Evolutionary conservation across 1,140 invertebrate species (phyloP), one percentile per base, ranked within the genome.

Genomic region (Drosophila sp.): DNA sequence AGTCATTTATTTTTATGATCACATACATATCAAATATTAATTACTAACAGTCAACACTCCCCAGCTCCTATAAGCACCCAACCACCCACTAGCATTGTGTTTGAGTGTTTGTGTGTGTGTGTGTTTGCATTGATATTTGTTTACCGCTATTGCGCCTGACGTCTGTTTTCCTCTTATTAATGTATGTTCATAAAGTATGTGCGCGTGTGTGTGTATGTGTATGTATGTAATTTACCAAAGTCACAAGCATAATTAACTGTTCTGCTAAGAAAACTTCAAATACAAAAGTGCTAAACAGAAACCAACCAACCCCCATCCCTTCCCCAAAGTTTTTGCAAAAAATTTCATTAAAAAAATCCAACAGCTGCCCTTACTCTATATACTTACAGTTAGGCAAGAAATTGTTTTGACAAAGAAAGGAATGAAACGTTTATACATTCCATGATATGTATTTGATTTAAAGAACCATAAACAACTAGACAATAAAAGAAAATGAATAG

Each of bases 231-330:
- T 45, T 67, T 53, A 59, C n/a, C 46, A 40, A 51, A 65, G 62
- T 57, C 53, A 53, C 70, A 83, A 77, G 66, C 73, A 70, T 77
- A 84, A 84, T 86, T 76, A 84, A 80, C 80, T 80, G 69, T 69
- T 16, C 29, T 38, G 32, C 51, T 16, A 32, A 4, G 27, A 32
- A 14, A 34, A 51, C 25, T 48, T 48, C 34, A 36, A 46, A 18
- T 48, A 27, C 25, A 48, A 29, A 48, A 48, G 46, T 48, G 46
- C 46, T 25, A 11, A 27, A 29, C 27, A 29, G 27, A 2, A 4
- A 6, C 27, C 21, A 27, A n/a, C n/a, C n/a, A n/a, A n/a, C 46
- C n/a, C 25, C 25, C 14, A 34, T 13, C 11, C n/a, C 36, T 3
- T 4, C 11, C 48, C 13, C 1, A 11, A 13, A 1, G 41, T 43